These are phyloP conservation scores for Hedya salicella DNA, from an alignment of 2,888 invertebrate genomes.

Conservation along the genomic window DNA sequence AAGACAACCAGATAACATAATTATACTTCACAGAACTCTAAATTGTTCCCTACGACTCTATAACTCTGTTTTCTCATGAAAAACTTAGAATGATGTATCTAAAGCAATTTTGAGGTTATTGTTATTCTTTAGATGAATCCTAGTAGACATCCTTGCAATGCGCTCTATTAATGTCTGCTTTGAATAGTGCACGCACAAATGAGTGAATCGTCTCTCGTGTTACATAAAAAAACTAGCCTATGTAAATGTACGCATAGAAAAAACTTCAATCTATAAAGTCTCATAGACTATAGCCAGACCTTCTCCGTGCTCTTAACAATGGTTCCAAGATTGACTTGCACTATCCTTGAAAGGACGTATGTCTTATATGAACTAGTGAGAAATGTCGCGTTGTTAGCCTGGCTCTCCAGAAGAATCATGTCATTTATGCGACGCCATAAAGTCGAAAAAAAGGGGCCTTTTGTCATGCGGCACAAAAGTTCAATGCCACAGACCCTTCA, in stretches of 20 bases:
- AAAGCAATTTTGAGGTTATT: too few relatives aligned
- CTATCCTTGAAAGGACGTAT: background rate
- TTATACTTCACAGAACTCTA: too few relatives aligned
- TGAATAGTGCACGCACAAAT: too few relatives aligned
- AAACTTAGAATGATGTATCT: too few relatives aligned
- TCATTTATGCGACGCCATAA: constrained; percentile 11
- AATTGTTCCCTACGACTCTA: too few relatives aligned
- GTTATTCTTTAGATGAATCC: too few relatives aligned
- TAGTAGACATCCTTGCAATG: too few relatives aligned
- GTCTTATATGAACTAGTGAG: background rate
- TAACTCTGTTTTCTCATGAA: too few relatives aligned
- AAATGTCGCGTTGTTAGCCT: background rate
- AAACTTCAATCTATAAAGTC: background rate
- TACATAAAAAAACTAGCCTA: too few relatives aligned
- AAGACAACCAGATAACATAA: too few relatives aligned
- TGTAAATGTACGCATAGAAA: background rate
- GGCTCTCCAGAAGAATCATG: background rate
- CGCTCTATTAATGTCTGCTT: too few relatives aligned
- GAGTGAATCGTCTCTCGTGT: too few relatives aligned
- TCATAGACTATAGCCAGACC: background rate
- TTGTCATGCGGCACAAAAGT: constrained; percentile 11
- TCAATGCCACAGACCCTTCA: constrained; percentile 24
- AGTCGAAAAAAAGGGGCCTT: constrained; percentile 15
- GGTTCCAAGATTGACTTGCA: background rate
- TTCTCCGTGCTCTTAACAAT: background rate